Conservation (phyloP, 2,888 invertebrate species). For the Drosophila quinaria region DNA sequence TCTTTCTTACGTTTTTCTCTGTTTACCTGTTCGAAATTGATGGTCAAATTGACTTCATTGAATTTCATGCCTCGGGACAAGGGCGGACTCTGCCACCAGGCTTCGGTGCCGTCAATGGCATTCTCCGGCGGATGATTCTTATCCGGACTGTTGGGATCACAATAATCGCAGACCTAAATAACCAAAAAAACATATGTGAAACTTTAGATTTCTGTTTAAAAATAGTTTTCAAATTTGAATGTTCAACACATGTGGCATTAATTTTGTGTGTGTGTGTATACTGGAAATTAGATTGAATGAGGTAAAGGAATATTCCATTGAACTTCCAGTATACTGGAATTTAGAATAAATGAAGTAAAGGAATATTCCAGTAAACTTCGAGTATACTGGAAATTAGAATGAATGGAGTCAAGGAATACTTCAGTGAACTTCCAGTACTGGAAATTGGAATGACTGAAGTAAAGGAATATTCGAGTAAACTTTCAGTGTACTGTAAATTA, state of each 20-base stretch:
- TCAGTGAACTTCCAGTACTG: neutral
- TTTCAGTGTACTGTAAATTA: conserved; percentile 18
- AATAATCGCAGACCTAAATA: conserved; percentile 95
- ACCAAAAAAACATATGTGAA: conserved; percentile 43
- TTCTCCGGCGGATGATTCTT: conserved; percentile 95
- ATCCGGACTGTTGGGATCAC: conserved; percentile 91
- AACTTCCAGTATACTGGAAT: neutral
- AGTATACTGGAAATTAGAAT: conserved; percentile 13
- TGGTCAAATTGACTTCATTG: conserved; percentile 98
- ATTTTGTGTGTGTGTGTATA: conserved; percentile 4
- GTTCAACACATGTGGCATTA: conserved; percentile 61
- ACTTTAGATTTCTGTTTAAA: conserved; percentile 34
- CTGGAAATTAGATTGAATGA: conserved; percentile 13
- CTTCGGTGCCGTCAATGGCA: conserved; percentile 98
- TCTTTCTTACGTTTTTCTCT: conserved; percentile 29
- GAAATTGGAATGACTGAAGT: too few species aligned
- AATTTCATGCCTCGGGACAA: conserved; percentile 98
- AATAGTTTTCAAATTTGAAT: conserved; percentile 55
- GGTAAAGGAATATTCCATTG: neutral
- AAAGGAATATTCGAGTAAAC: neutral
- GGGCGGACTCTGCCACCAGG: conserved; percentile 99
- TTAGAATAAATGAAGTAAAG: too few species aligned
- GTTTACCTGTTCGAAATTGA: conserved; percentile 97
- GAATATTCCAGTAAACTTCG: neutral
- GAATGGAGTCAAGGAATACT: neutral